A percentile compares a stretch with the other conserved stretches of the same genome.
phyloP scores from a whole-genome alignment of 2,797 vertebrate species.

The Lacerta agilis region DNA sequence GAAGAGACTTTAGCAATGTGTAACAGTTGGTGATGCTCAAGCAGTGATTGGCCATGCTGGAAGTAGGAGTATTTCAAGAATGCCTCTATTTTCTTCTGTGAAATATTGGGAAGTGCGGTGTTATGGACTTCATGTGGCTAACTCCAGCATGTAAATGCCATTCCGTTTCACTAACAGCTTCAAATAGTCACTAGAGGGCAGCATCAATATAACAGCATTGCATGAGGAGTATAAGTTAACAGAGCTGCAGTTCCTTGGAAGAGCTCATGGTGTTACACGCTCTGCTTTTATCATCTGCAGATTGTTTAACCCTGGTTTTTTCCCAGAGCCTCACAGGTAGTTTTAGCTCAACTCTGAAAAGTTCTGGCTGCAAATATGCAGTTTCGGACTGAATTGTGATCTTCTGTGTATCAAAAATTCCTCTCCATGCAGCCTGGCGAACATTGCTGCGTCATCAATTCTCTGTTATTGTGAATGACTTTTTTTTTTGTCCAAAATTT shows the following conservation, averaged over 20 bases:
- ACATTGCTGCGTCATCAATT: too few species aligned
- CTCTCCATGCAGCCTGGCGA: too few species aligned
- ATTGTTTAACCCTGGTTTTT: neutral
- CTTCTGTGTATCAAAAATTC: neutral
- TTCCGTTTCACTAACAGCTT: neutral
- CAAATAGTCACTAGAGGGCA: slow-evolving; percentile 34
- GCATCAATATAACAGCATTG: slow-evolving; percentile 29
- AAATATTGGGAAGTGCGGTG: neutral
- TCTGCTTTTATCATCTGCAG: neutral
- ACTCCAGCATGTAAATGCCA: too few species aligned
- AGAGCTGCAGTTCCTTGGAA: neutral
- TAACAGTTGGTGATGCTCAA: neutral
- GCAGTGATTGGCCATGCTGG: neutral
- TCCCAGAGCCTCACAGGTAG: neutral
- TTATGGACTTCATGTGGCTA: neutral
- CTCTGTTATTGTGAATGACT: too few species aligned
- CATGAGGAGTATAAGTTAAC: neutral
- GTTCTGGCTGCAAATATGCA: neutral
- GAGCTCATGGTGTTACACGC: neutral
- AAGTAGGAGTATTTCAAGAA: neutral
- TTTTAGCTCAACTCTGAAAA: neutral
- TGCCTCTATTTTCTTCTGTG: neutral
- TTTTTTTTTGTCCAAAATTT: too few species aligned
- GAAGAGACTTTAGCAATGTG: neutral
- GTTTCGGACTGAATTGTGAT: neutral